Percentiles rank a stretch among this genome's conserved stretches.
phyloP scores from a whole-genome alignment of 2,113 vertebrate genomes.

The Rhabdornis inornatus region DNA sequence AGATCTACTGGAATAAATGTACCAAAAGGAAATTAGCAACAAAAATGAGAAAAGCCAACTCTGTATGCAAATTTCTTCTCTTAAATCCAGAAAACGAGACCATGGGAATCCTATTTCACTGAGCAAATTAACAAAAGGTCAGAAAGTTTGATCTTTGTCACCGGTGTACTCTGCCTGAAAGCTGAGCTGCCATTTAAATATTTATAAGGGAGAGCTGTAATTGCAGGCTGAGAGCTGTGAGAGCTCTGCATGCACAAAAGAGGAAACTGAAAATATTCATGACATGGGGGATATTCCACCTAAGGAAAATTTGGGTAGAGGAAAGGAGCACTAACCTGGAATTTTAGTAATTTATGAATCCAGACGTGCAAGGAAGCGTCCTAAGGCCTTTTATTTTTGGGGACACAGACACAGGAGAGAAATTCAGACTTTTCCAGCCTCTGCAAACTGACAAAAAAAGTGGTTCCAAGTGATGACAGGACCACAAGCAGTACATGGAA shows the following conservation, averaged over 20 bases:
- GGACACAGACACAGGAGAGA: background rate
- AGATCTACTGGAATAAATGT: background rate
- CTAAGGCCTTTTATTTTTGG: background rate
- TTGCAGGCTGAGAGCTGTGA: conserved; percentile 36
- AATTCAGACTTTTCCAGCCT: background rate
- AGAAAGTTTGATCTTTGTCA: conserved; percentile 68
- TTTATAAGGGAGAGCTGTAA: conserved; percentile 56
- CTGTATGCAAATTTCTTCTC: background rate
- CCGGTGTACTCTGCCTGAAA: conserved; percentile 61
- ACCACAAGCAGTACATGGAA: background rate
- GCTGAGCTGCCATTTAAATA: conserved; percentile 67
- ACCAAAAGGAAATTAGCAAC: background rate
- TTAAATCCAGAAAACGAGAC: background rate
- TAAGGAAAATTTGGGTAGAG: background rate
- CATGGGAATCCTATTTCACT: conserved; percentile 56
- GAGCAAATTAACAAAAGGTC: conserved; percentile 72
- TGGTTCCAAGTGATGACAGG: background rate
- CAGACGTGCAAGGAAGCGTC: background rate
- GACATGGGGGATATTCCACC: background rate
- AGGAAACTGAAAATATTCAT: background rate
- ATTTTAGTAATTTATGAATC: background rate
- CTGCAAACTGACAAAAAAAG: background rate
- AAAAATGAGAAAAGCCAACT: background rate
- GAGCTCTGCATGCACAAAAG: background rate
- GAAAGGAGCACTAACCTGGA: background rate